Base-by-base conservation (phyloP, 1,140 invertebrate species). In the Acromyrmex charruanus region DNA sequence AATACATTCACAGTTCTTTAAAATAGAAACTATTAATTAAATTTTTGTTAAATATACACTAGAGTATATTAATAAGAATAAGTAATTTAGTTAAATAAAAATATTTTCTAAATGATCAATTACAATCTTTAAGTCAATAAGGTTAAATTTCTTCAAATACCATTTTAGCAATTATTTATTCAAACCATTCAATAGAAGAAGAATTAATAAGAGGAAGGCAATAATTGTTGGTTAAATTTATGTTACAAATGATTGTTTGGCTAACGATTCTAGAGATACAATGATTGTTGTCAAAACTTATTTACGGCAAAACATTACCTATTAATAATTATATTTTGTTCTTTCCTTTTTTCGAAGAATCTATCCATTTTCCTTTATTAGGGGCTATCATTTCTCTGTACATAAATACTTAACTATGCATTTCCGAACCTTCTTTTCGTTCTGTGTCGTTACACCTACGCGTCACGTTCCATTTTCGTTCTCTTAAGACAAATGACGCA, bases 401-500 rank as follows among this genome's bases (percentile, higher is more conserved):
- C 10, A 25, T 16, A 61, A 49, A 18, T 61, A 84, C n/a, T 59
- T 49, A 51, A 21, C 28, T 14, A 61, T 49, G 58, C 71, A 68
- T 89, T 74, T 89, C 72, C 66, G 81, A 77, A 75, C 69, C 75
- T 75, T 89, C 72, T 90, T 89, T 87, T 74, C 61, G n/a, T 49
- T 7, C 65, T 21, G n/a, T 55, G 55, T 69, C 63, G 53, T 77
- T 58, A 90, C 89, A 90, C 86, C 89, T 89, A 91, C 90, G 86
- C 91, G 86, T 89, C 80, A 63, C 86, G 74, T 88, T 89, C 89
- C 86, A 90, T 74, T 91, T 89, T 85, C 68, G 86, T 84, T 85
- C 81, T 86, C 66, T 86, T 63, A 88, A 93, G 91, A 94, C 91
- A 93, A 94, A 93, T 94, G 94, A 90, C 93, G 88, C 88, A 84